Conservation (phyloP, 2,888 invertebrate genomes). For the Strigamia transsilvanica region DNA sequence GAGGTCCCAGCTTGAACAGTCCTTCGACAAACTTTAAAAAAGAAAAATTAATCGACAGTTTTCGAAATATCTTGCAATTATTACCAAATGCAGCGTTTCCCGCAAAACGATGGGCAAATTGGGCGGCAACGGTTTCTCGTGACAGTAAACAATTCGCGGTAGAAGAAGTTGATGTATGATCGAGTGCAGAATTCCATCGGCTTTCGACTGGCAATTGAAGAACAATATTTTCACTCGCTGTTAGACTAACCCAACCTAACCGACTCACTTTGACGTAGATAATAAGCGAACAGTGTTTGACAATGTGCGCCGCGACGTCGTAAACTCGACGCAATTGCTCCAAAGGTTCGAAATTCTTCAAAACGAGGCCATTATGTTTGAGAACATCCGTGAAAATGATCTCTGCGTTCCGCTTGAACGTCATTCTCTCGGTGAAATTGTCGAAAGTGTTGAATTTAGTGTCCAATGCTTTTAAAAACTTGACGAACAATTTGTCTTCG, state of each 20-base stretch:
- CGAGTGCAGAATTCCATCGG: slow-evolving; percentile 19
- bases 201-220: not conserved
- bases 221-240: not conserved
- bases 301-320: not conserved
- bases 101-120: not conserved
- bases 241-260: no score
- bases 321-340: not conserved
- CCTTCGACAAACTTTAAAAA: slow-evolving; percentile 48
- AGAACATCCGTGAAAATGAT: slow-evolving; percentile 6
- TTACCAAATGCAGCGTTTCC: slow-evolving; percentile 41
- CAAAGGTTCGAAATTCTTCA: slow-evolving; percentile 18
- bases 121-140: slow-evolving; percentile 33
- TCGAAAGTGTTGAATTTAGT: slow-evolving; percentile 5
- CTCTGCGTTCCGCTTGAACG: slow-evolving; percentile 11
- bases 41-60: not conserved
- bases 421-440: slow-evolving; percentile 3
- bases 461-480: slow-evolving; percentile 18
- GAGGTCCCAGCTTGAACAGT: not conserved
- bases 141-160: slow-evolving; percentile 39
- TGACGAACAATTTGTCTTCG: not conserved
- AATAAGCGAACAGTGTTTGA: slow-evolving; percentile 16
- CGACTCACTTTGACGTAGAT: slow-evolving; percentile 33
- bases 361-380: not conserved
- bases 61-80: not conserved
- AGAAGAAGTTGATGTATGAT: slow-evolving; percentile 12